Evolutionary conservation across 2,888 invertebrate genomes (phyloP).

Genomic region (Ophion obscuratus): DNA sequence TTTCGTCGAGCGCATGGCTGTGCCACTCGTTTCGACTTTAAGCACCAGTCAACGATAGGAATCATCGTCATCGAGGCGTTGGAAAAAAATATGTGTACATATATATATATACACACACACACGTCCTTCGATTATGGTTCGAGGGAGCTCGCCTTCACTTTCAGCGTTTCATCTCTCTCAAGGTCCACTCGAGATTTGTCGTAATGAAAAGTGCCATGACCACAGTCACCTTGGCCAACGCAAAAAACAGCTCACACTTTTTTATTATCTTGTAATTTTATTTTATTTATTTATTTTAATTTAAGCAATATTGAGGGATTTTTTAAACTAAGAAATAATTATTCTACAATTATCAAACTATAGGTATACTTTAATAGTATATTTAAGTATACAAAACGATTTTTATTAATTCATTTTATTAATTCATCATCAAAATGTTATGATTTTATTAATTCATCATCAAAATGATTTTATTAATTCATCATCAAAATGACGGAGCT

Average conservation of each 20-base stretch:
- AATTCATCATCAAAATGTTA: no score
- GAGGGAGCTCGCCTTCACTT: slow-evolving; percentile 56
- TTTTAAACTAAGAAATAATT: no score
- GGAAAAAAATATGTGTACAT: not conserved
- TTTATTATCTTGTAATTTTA: not conserved
- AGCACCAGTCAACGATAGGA: not conserved
- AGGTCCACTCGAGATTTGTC: slow-evolving; percentile 23
- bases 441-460: no score
- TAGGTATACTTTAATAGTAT: no score
- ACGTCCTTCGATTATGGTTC: slow-evolving; percentile 32
- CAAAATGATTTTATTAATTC: no score
- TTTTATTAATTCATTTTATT: no score
- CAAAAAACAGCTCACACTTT: not conserved
- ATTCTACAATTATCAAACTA: no score
- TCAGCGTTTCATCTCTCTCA: slow-evolving; percentile 35
- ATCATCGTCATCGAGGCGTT: slow-evolving; percentile 24
- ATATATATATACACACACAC: not conserved
- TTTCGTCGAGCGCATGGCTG: not conserved
- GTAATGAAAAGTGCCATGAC: slow-evolving; percentile 10
- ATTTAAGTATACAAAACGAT: no score
- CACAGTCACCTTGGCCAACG: slow-evolving; percentile 9
- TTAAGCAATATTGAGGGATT: no score
- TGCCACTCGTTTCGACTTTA: not conserved
- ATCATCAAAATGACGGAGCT: no score
- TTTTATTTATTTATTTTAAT: no score